These are phyloP conservation scores for Chascanopsetta lugubris DNA, from an alignment of 2,113 vertebrate genomes.

Conservation along the genomic window DNA sequence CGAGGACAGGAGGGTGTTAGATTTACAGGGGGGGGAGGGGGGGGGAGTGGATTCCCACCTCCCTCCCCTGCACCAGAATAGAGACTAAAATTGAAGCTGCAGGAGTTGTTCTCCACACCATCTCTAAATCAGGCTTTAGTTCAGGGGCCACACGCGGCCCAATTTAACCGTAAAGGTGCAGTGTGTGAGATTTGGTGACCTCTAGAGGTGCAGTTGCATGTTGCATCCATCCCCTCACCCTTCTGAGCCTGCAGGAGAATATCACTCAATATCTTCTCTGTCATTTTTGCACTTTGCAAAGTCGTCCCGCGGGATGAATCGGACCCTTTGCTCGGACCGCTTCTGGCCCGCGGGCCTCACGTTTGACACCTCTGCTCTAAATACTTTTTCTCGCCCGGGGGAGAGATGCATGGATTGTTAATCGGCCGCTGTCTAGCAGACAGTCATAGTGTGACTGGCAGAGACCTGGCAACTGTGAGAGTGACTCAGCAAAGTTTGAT, in stretches of 20 bases:
- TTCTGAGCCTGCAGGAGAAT: too few relatives aligned
- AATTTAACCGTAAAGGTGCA: too few relatives aligned
- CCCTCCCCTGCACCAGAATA: slow-evolving; percentile 43
- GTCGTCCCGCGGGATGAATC: too few relatives aligned
- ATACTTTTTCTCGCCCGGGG: slow-evolving; percentile 16
- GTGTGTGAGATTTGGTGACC: too few relatives aligned
- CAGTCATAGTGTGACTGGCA: not conserved
- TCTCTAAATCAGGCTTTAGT: too few relatives aligned
- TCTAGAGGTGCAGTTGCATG: too few relatives aligned
- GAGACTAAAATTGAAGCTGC: slow-evolving; percentile 45
- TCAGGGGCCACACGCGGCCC: too few relatives aligned
- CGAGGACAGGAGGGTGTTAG: slow-evolving; percentile 18
- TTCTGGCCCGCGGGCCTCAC: too few relatives aligned
- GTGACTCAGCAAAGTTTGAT: slow-evolving; percentile 18
- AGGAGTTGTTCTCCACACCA: slow-evolving; percentile 22
- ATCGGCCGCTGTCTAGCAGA: slow-evolving; percentile 1
- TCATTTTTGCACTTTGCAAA: too few relatives aligned
- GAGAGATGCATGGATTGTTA: slow-evolving; percentile 29
- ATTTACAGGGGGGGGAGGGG: slow-evolving; percentile 33
- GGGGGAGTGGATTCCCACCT: slow-evolving; percentile 34
- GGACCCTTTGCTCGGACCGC: too few relatives aligned
- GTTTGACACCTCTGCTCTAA: too few relatives aligned
- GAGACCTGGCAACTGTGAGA: slow-evolving; percentile 16
- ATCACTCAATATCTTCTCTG: too few relatives aligned
- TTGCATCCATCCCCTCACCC: slow-evolving; percentile 16